Base-by-base conservation (phyloP, 2,888 invertebrate genomes). In the Plebejus argus region DNA sequence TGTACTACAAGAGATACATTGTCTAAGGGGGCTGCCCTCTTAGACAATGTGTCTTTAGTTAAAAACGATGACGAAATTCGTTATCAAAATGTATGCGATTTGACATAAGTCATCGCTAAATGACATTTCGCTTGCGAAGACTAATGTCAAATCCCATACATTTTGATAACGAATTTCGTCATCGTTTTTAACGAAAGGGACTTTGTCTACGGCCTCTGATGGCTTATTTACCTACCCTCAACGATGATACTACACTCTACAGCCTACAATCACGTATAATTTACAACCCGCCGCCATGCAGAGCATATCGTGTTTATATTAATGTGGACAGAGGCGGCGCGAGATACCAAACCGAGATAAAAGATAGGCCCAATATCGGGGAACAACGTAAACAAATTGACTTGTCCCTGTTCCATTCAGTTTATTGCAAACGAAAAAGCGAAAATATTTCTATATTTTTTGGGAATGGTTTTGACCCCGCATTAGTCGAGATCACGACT, bases 371-470 rank as follows among this genome's bases (percentile, higher is more conserved):
- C 72, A 72, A 72, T 72, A 72, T 72, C 72, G 45, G 45, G 45
- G 20, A 72, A 49, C 72, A 72, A 45, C 72, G 72, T 72, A 49
- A 20, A 72, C 72, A 72, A 72, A 72, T 72, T 72, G 72, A 72
- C 39, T 72, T 72, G 72, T 72, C 72, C 72, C 72, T 72, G 72
- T 45, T 72, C 45, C 72, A 72, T 45, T 72, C 72, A 23, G 72
- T 72, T 72, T 72, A 72, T 72, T 72, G 72, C 72, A 45, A 72
- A 45, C 72, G 72, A 72, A 72, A 72, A 45, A 45, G 72, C 39
- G 23, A 72, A 72, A 72, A 45, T 39, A 23, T 72, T 45, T 72
- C 20, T 45, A 45, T 72, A 72, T 72, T 49, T 49, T 45, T 71
- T 3, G 35, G 4, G 23, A 72, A 23, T 15, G 39, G 39, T 18